Percentiles rank a stretch among this genome's conserved stretches.
phyloP scores from a whole-genome alignment of 2,888 invertebrate genomes.

The Eupeodes latifasciatus region DNA sequence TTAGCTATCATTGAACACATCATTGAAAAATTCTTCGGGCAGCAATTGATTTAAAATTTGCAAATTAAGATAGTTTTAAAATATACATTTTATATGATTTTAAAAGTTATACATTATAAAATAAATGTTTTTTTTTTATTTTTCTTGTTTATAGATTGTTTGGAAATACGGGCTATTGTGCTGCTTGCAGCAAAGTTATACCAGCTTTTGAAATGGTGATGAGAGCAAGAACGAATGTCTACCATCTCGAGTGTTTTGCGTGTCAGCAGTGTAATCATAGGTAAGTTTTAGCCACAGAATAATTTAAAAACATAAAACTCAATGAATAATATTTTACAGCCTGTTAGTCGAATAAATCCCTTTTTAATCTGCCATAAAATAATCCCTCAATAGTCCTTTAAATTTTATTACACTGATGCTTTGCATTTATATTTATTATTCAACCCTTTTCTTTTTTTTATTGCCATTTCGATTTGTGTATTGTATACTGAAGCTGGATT shows the following conservation, averaged over 20 bases:
- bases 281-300: constrained; percentile 85
- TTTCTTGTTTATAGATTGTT: constrained; percentile 88
- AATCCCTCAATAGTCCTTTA: constrained; percentile 81
- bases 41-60: too few relatives aligned
- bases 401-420: constrained; percentile 79
- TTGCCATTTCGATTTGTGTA: constrained; percentile 72
- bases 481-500: constrained; percentile 25
- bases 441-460: constrained; percentile 70
- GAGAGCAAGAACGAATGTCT: constrained; percentile 98
- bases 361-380: constrained; percentile 80
- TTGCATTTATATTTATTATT: constrained; percentile 73
- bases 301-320: background rate
- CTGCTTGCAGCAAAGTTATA: constrained; percentile 98
- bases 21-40: too few relatives aligned
- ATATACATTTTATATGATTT: too few relatives aligned
- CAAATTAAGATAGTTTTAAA: too few relatives aligned
- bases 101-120: background rate
- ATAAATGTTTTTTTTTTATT: background rate
- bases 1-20: too few relatives aligned
- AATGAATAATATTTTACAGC: constrained; percentile 62
- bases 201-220: constrained; percentile 99
- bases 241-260: constrained; percentile 98
- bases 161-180: constrained; percentile 97
- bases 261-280: constrained; percentile 99
- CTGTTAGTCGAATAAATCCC: constrained; percentile 78